A percentile compares a stretch with the other conserved stretches of the same genome.
phyloP scores from a whole-genome alignment of 1,140 invertebrate genomes.

The Branchinecta lynchi region DNA sequence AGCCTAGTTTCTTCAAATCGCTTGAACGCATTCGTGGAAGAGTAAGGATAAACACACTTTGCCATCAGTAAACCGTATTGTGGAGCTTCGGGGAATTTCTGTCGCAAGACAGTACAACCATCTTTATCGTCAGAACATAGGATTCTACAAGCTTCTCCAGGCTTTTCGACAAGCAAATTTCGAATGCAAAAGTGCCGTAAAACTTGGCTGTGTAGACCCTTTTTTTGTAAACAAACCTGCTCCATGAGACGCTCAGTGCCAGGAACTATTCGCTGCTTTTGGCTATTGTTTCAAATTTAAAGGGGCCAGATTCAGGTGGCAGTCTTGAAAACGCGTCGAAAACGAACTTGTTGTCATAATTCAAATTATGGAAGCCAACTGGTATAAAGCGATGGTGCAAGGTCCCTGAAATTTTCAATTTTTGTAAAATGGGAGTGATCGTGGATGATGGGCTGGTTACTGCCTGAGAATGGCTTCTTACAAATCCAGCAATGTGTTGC shows the following conservation, averaged over 20 bases:
- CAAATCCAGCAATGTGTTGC: no score
- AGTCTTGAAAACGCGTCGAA: no score
- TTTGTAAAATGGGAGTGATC: no score
- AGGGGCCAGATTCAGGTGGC: neutral
- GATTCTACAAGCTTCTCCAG: neutral
- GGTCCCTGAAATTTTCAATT: no score
- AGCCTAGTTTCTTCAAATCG: neutral
- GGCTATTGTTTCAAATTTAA: neutral
- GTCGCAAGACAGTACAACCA: neutral
- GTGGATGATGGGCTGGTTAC: no score
- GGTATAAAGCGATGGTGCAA: no score
- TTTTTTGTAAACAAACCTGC: neutral
- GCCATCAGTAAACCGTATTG: neutral
- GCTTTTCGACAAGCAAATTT: neutral
- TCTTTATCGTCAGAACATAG: neutral
- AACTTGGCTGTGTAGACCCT: neutral
- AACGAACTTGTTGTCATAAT: no score
- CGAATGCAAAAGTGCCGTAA: neutral
- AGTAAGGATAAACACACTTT: neutral
- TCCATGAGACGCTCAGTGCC: neutral
- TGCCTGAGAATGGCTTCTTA: no score
- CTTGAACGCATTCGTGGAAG: neutral
- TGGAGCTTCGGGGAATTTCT: neutral
- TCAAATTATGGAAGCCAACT: no score
- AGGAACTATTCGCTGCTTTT: neutral